Evolutionary conservation across 2,888 invertebrate genomes (phyloP), one percentile per base, ranked within the genome.

Genomic region (Timandra comae): DNA sequence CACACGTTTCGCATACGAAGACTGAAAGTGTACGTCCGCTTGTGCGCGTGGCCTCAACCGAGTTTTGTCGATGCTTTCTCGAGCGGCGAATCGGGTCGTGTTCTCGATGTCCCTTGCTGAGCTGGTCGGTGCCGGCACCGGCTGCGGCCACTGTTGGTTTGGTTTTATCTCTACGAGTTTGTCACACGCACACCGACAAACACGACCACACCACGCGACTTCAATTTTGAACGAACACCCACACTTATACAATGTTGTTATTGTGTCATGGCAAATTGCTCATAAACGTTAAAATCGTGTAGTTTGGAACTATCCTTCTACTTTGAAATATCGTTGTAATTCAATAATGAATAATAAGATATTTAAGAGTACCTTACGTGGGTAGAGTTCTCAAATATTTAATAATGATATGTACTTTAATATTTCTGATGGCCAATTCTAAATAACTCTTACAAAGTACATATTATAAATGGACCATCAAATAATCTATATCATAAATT

Each of bases 21-120:
- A 69, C 73, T 68, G 74, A 73, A 73, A 73, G 70, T 73, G 66
- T 75, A 63, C 77, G 77, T 79, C 76, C 74, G 77, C 71, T 16
- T 16, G 67, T 68, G 67, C 69, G 67, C 63, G 62, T 72, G 85
- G 81, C 85, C 85, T 85, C 85, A 84, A 84, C 85, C 85, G 85
- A 76, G 81, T 81, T 85, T 81, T 76, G 79, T 75, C 78, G 82
- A 79, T 85, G 85, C 85, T 85, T 85, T 85, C 85, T 84, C 85
- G 80, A 66, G 74, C 74, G 77, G 66, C 72, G 73, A 84, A 84
- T 76, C 84, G 72, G 84, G 85, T 85, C 85, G 84, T 76, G 84
- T 71, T 77, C 84, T 81, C 82, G 79, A 78, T 82, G 81, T 65
- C 66, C 63, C 58, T 53, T 63, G 68, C 66, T 65, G 72, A 57